These are phyloP conservation scores for Drosophila paranaensis DNA, from an alignment of 2,888 invertebrate genomes.

Conservation along the genomic window DNA sequence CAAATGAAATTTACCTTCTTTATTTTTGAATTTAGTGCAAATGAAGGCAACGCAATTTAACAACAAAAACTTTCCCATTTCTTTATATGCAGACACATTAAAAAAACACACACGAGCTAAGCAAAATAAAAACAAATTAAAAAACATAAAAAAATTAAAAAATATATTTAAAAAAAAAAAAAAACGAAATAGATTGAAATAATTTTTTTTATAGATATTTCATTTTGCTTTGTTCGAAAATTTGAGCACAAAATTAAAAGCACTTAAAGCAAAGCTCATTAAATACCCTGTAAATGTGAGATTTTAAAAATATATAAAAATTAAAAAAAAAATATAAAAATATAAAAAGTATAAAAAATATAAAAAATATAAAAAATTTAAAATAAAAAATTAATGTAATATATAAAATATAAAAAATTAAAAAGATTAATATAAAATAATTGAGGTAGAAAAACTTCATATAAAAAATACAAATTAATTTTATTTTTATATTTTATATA, in stretches of 20 bases:
- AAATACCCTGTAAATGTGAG: not conserved
- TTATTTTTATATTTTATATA: too few relatives aligned
- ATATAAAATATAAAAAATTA: too few relatives aligned
- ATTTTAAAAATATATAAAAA: not conserved
- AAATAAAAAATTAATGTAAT: too few relatives aligned
- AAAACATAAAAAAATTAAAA: conserved; percentile 13
- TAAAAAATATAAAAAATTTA: not conserved
- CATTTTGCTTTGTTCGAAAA: conserved; percentile 28
- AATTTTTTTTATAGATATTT: conserved; percentile 47
- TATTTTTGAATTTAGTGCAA: conserved; percentile 32
- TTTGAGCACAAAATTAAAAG: not conserved
- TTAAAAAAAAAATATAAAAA: not conserved
- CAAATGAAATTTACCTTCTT: conserved; percentile 20
- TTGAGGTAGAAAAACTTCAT: too few relatives aligned
- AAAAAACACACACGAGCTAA: not conserved
- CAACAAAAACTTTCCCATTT: conserved; percentile 25
- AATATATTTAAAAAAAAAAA: not conserved
- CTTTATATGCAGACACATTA: conserved; percentile 24
- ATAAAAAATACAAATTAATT: not conserved
- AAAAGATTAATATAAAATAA: too few relatives aligned
- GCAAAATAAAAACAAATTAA: conserved; percentile 17
- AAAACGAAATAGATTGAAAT: conserved; percentile 21
- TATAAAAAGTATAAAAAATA: not conserved
- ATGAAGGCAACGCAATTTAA: conserved; percentile 22
- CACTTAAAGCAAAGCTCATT: not conserved